Conservation (phyloP, 2,113 vertebrate genomes). For the Etia nguti region DNA sequence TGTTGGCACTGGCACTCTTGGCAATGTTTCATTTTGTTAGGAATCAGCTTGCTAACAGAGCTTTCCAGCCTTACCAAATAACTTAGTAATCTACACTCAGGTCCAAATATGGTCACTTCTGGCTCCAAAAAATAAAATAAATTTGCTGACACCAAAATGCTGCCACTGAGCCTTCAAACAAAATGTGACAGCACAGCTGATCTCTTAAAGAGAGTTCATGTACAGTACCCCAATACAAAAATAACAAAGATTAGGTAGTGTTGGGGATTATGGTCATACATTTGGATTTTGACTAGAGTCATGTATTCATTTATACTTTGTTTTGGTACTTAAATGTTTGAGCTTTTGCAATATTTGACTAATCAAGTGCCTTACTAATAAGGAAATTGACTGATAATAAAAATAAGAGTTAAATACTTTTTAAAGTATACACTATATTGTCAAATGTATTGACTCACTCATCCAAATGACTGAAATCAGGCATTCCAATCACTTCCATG, state of each 20-base stretch:
- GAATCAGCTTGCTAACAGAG: not conserved
- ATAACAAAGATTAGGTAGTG: not conserved
- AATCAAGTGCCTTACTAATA: not conserved
- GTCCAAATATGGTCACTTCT: not conserved
- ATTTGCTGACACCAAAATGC: not conserved
- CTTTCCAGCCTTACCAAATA: not conserved
- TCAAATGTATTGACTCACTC: not conserved
- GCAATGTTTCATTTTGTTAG: not conserved
- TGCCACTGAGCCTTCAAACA: not conserved
- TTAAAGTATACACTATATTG: not conserved
- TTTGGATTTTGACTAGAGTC: not conserved
- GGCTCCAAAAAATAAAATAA: not conserved
- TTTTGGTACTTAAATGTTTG: not conserved
- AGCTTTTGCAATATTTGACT: not conserved
- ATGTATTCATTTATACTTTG: not conserved
- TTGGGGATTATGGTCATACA: not conserved
- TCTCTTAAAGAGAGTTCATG: not conserved
- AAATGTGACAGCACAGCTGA: not conserved
- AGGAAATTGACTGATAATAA: not conserved
- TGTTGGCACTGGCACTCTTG: not conserved
- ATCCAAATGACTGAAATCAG: not conserved
- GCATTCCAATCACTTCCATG: not conserved
- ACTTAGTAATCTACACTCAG: not conserved
- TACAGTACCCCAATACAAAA: not conserved
- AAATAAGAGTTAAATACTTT: not conserved